Conservation (phyloP, 2,888 invertebrate species). For the Macaria liturata region DNA sequence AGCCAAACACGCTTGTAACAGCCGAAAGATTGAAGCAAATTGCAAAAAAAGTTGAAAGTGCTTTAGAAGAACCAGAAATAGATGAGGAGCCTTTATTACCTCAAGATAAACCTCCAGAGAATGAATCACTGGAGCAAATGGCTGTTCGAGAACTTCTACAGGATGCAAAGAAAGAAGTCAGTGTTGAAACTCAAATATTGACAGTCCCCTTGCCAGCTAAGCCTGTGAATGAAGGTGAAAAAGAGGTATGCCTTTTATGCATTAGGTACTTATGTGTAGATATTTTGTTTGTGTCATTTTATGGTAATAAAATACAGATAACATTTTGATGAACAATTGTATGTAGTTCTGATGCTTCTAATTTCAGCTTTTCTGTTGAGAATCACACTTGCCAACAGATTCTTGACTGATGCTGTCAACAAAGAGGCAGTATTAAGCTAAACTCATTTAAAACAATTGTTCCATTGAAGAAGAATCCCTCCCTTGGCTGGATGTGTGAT, state of each 20-base stretch:
- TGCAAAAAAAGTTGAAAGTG: conserved; percentile 73
- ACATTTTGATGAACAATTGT: too few relatives aligned
- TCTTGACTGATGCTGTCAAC: too few relatives aligned
- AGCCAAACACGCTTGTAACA: conserved; percentile 80
- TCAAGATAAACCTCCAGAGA: conserved; percentile 45
- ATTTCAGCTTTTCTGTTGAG: too few relatives aligned
- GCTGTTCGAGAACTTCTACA: conserved; percentile 89
- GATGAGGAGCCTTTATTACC: conserved; percentile 41
- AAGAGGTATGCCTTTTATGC: conserved; percentile 71
- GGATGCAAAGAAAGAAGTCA: conserved; percentile 74
- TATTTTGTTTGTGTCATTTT: too few relatives aligned
- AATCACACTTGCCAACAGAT: too few relatives aligned
- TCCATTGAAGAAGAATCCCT: too few relatives aligned
- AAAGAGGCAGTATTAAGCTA: too few relatives aligned
- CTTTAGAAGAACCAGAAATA: conserved; percentile 76
- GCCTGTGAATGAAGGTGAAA: conserved; percentile 83
- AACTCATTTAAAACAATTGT: too few relatives aligned
- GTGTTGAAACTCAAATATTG: conserved; percentile 59
- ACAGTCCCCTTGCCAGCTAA: conserved; percentile 84
- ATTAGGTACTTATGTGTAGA: too few relatives aligned
- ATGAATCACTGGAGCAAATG: conserved; percentile 84
- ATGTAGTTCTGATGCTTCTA: too few relatives aligned
- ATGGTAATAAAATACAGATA: too few relatives aligned
- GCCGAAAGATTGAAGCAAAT: conserved; percentile 75
- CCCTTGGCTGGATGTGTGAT: too few relatives aligned